phyloP scores from a whole-genome alignment of 2,888 invertebrate genomes.

The Eurois occulta region DNA sequence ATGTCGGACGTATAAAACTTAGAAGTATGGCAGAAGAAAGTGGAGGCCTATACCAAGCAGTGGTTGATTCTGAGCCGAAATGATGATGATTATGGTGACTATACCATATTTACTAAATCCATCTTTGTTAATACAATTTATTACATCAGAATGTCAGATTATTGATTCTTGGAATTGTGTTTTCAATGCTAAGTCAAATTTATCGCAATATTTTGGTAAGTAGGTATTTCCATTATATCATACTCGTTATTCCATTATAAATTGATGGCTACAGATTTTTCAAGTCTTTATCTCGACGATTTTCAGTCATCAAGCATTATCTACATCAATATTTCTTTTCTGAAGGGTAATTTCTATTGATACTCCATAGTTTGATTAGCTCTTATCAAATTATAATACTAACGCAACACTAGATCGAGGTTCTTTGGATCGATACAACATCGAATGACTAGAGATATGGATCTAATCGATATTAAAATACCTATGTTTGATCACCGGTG shows the following conservation, averaged over 20 bases:
- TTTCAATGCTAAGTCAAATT: background rate
- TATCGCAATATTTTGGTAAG: background rate
- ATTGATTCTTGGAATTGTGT: background rate
- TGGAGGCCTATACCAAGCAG: background rate
- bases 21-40: background rate
- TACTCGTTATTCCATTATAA: too few species aligned
- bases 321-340: background rate
- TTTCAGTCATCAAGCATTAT: background rate
- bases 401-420: slow-evolving; percentile 25
- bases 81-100: background rate
- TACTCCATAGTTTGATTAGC: slow-evolving; percentile 34
- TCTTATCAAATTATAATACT: slow-evolving; percentile 56
- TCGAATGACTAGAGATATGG: slow-evolving; percentile 48
- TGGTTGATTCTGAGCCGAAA: background rate
- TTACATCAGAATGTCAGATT: background rate
- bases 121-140: background rate
- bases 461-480: slow-evolving; percentile 67
- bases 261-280: slow-evolving; percentile 1
- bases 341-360: slow-evolving; percentile 30
- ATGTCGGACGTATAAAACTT: background rate
- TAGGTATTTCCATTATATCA: background rate
- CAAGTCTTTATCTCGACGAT: slow-evolving; percentile 2
- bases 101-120: background rate
- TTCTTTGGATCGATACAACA: slow-evolving; percentile 43
- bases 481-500: slow-evolving; percentile 57